Conservation (phyloP, 2,113 vertebrate genomes). For the Glaucidium brasilianum region DNA sequence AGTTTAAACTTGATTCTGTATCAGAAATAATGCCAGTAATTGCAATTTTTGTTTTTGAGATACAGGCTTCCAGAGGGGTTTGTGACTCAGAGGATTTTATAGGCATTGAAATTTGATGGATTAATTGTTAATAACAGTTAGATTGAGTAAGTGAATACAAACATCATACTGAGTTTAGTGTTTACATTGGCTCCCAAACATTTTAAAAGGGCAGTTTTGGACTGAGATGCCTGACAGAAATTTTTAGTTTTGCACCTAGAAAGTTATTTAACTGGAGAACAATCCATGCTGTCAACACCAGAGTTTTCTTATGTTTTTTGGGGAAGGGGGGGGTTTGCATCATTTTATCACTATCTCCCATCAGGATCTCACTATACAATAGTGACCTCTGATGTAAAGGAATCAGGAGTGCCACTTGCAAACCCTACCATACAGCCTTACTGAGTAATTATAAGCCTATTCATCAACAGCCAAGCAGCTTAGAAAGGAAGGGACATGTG, state of each 20-base stretch:
- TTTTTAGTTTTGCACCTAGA: conserved; percentile 56
- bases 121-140: conserved; percentile 78
- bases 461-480: conserved; percentile 48
- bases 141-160: conserved; percentile 75
- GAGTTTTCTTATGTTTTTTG: neutral
- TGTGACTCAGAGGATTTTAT: conserved; percentile 62
- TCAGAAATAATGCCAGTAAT: conserved; percentile 64
- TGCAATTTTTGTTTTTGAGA: conserved; percentile 62
- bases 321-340: neutral
- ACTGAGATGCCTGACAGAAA: conserved; percentile 57
- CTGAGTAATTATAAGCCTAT: conserved; percentile 55
- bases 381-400: conserved; percentile 65
- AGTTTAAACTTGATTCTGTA: conserved; percentile 43
- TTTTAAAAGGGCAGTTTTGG: conserved; percentile 71
- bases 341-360: conserved; percentile 42
- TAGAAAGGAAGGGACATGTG: neutral
- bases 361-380: conserved; percentile 61
- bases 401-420: conserved; percentile 62
- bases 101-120: conserved; percentile 74
- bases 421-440: neutral
- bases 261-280: conserved; percentile 25
- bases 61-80: conserved; percentile 47
- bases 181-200: conserved; percentile 62
- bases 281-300: conserved; percentile 2
- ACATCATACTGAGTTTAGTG: conserved; percentile 64